phyloP scores from a whole-genome alignment of 2,888 invertebrate genomes.

The Nysson spinosus region DNA sequence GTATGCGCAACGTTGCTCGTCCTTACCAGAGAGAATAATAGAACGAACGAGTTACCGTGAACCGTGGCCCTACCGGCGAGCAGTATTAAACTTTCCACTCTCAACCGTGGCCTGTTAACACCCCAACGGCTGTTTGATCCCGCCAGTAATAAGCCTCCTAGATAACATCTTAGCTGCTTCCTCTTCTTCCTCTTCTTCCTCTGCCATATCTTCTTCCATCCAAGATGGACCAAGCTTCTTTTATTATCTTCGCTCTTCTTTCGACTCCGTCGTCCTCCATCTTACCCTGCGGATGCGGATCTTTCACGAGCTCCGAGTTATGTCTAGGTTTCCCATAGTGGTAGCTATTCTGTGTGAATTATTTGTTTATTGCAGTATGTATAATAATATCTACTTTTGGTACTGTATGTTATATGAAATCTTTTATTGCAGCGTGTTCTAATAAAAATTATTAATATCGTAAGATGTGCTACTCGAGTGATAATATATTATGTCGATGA shows the following conservation, averaged over 20 bases:
- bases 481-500: too few relatives aligned
- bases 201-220: background rate
- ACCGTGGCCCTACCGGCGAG: slow-evolving; percentile 17
- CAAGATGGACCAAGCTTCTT: background rate
- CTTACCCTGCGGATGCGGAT: too few relatives aligned
- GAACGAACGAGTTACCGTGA: background rate
- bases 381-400: too few relatives aligned
- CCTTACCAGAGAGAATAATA: background rate
- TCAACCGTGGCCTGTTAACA: slow-evolving; percentile 57
- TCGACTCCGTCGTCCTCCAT: background rate
- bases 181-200: background rate
- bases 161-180: slow-evolving; percentile 19
- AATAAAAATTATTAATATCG: too few relatives aligned
- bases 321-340: too few relatives aligned
- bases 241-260: background rate
- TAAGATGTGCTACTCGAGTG: too few relatives aligned
- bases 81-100: slow-evolving; percentile 49
- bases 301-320: too few relatives aligned
- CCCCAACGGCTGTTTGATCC: slow-evolving; percentile 61
- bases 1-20: background rate
- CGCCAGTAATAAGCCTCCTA: slow-evolving; percentile 49
- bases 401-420: too few relatives aligned
- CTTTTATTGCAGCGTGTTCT: too few relatives aligned
- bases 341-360: too few relatives aligned
- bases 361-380: too few relatives aligned